Conservation (phyloP, 2,113 vertebrate genomes). For the Dipodomys merriami region DNA sequence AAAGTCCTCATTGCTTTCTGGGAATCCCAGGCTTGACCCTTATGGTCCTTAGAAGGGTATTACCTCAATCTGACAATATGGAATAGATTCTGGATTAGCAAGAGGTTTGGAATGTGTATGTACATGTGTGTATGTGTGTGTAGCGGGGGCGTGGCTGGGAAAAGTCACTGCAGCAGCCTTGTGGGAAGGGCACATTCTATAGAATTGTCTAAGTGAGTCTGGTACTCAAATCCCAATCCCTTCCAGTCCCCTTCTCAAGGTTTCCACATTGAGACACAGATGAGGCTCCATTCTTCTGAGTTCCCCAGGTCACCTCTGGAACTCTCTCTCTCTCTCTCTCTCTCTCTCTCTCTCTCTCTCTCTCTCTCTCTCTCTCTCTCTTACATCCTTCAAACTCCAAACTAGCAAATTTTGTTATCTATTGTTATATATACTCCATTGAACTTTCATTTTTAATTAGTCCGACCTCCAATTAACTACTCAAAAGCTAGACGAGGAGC, state of each 20-base stretch:
- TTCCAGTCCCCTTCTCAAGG: background rate
- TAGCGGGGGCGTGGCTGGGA: background rate
- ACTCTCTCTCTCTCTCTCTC: background rate
- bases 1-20: too few species aligned
- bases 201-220: background rate
- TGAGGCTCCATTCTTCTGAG: constrained; percentile 5
- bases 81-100: background rate
- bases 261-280: background rate
- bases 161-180: background rate
- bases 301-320: background rate
- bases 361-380: background rate
- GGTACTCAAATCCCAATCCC: background rate
- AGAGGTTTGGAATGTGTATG: too few species aligned
- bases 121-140: background rate
- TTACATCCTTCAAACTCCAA: background rate
- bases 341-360: background rate
- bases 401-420: background rate
- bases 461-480: background rate
- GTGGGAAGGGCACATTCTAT: background rate
- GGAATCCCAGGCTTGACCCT: background rate
- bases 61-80: background rate
- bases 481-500: too few species aligned
- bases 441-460: constrained; percentile 33
- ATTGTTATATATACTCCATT: background rate
- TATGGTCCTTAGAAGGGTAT: background rate